Evolutionary conservation across 2,888 invertebrate species (phyloP).

Genomic region (Hyalella azteca): DNA sequence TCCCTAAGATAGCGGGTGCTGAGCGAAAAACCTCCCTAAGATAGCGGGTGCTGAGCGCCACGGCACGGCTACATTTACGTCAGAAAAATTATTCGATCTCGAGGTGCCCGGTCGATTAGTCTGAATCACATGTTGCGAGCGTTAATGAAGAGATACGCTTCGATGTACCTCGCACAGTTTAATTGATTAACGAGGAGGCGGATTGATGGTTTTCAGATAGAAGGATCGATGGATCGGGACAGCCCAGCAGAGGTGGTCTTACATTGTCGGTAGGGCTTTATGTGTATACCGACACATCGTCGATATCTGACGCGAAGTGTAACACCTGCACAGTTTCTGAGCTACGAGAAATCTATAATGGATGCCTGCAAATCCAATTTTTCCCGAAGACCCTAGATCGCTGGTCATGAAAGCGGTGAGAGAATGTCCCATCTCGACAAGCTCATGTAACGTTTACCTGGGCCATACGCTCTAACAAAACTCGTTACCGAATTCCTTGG

Average conservation of each 20-base stretch:
- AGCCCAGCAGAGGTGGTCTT: not conserved
- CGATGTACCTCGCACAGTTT: conserved; percentile 27
- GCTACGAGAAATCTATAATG: conserved; percentile 29
- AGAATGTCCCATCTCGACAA: not conserved
- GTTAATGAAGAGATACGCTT: conserved; percentile 37
- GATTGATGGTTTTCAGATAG: conserved; percentile 37
- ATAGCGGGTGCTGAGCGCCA: too few relatives aligned
- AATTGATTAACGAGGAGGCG: conserved; percentile 29
- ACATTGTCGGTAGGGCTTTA: conserved; percentile 14
- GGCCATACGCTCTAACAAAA: too few relatives aligned
- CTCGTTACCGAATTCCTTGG: too few relatives aligned
- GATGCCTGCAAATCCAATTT: conserved; percentile 10
- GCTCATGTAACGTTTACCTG: too few relatives aligned
- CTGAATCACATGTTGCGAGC: not conserved
- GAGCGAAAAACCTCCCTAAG: too few relatives aligned
- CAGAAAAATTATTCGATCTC: too few relatives aligned
- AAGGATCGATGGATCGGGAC: conserved; percentile 20
- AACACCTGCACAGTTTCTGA: conserved; percentile 32
- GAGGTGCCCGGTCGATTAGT: conserved; percentile 13
- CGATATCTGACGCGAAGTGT: conserved; percentile 30
- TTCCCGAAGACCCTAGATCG: not conserved
- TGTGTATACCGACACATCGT: conserved; percentile 19
- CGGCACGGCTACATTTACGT: too few relatives aligned
- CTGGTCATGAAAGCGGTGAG: not conserved
- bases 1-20: too few relatives aligned